These are phyloP conservation scores for Dichetophora obliterata DNA, from an alignment of 2,888 invertebrate genomes.

Conservation along the genomic window DNA sequence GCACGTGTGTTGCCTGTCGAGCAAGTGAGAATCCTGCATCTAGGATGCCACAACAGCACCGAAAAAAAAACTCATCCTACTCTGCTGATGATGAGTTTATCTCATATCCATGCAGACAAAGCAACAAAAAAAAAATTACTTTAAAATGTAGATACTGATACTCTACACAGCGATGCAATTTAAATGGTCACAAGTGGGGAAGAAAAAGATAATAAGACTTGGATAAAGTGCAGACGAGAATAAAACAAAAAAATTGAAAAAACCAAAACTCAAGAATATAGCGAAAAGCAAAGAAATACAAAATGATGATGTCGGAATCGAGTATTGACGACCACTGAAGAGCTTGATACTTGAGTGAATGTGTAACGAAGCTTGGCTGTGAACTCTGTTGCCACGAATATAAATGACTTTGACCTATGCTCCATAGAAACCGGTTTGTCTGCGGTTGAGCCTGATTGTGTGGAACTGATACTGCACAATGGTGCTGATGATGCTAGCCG, in stretches of 20 bases:
- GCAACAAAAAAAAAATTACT: background rate
- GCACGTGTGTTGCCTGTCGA: background rate
- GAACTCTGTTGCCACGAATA: constrained; percentile 34
- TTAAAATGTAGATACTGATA: background rate
- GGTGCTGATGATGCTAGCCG: background rate
- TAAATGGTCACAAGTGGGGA: constrained; percentile 28
- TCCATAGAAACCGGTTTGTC: constrained; percentile 16
- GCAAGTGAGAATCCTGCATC: background rate
- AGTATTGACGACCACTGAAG: background rate
- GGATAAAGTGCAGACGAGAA: constrained; percentile 2
- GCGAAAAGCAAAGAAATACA: background rate
- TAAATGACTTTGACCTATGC: constrained; percentile 37
- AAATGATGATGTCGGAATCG: background rate
- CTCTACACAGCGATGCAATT: constrained; percentile 3
- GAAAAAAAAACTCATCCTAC: background rate
- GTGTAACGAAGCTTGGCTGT: constrained; percentile 31
- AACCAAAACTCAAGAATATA: background rate
- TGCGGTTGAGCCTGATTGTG: background rate
- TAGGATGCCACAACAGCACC: background rate
- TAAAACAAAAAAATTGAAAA: background rate
- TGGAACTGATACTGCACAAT: background rate
- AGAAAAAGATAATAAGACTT: constrained; percentile 13
- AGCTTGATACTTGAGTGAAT: constrained; percentile 26
- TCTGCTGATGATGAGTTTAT: background rate
- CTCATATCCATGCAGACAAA: background rate